Conservation (phyloP, 2,888 invertebrate genomes). For the Pseudococcus viburni region DNA sequence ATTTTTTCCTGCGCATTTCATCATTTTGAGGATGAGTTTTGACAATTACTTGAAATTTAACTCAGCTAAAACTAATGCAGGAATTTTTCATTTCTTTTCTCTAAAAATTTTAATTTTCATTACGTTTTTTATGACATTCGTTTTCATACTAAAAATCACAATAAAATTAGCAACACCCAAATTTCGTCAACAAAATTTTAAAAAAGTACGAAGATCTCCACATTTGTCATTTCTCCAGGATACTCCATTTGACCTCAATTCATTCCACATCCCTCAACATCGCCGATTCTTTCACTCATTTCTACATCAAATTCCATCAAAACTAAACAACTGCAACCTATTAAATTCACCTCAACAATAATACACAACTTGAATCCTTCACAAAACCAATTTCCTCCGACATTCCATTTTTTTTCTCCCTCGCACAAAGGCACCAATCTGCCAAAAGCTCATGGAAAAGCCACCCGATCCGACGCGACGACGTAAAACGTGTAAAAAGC, state of each 20-base stretch:
- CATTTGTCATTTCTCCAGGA: too few species aligned
- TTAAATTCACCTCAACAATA: background rate
- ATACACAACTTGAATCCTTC: background rate
- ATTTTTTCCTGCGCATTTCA: too few species aligned
- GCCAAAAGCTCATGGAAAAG: slow-evolving; percentile 13
- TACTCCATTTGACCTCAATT: too few species aligned
- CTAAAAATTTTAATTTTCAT: too few species aligned
- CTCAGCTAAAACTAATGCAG: too few species aligned
- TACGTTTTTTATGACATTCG: too few species aligned
- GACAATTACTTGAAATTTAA: background rate
- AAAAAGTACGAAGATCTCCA: too few species aligned
- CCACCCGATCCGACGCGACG: background rate
- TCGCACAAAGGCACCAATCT: slow-evolving; percentile 15
- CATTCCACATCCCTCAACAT: background rate
- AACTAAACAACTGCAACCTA: background rate
- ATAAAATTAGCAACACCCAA: too few species aligned
- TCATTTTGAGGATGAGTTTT: too few species aligned
- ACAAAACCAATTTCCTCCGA: background rate
- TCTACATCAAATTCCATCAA: background rate
- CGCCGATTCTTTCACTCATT: background rate
- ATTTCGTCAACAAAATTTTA: too few species aligned
- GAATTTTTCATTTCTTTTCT: too few species aligned
- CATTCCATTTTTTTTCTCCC: slow-evolving; percentile 11
- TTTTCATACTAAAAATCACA: too few species aligned
- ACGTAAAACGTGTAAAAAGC: slow-evolving; percentile 6